These are phyloP conservation scores for Drosophila novamexicana DNA, from an alignment of 1,140 invertebrate species.

Conservation along the genomic window DNA sequence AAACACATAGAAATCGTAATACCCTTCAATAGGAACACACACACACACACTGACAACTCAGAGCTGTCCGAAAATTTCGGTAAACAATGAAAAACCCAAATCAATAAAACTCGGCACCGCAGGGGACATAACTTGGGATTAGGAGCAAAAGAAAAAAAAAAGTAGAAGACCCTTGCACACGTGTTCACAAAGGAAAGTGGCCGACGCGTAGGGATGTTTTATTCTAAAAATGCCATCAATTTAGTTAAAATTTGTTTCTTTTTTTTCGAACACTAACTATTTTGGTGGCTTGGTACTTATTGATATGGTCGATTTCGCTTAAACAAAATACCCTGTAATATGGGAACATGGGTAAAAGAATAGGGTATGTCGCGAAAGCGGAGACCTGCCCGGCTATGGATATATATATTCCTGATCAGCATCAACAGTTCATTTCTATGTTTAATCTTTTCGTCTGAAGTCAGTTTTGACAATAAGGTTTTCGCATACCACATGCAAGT, in stretches of 20 bases:
- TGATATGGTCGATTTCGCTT: not conserved
- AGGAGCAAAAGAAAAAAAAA: slow-evolving; percentile 44
- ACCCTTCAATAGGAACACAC: slow-evolving; percentile 26
- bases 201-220: slow-evolving; percentile 55
- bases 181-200: slow-evolving; percentile 78
- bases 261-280: slow-evolving; percentile 15
- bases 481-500: too few species aligned
- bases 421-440: too few species aligned
- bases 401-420: not conserved
- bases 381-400: too few species aligned
- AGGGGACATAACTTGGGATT: slow-evolving; percentile 64
- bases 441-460: too few species aligned
- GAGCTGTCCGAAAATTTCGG: slow-evolving; percentile 34
- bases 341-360: too few species aligned
- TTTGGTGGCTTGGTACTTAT: slow-evolving; percentile 2
- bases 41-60: slow-evolving; percentile 17
- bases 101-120: slow-evolving; percentile 72
- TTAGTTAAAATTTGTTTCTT: slow-evolving; percentile 59
- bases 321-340: not conserved
- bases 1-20: slow-evolving; percentile 6
- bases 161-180: slow-evolving; percentile 65
- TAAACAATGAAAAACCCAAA: slow-evolving; percentile 65
- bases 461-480: too few species aligned
- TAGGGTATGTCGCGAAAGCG: too few species aligned
- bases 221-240: slow-evolving; percentile 54